phyloP scores from a whole-genome alignment of 2,113 vertebrate species.

The Verasper variegatus region DNA sequence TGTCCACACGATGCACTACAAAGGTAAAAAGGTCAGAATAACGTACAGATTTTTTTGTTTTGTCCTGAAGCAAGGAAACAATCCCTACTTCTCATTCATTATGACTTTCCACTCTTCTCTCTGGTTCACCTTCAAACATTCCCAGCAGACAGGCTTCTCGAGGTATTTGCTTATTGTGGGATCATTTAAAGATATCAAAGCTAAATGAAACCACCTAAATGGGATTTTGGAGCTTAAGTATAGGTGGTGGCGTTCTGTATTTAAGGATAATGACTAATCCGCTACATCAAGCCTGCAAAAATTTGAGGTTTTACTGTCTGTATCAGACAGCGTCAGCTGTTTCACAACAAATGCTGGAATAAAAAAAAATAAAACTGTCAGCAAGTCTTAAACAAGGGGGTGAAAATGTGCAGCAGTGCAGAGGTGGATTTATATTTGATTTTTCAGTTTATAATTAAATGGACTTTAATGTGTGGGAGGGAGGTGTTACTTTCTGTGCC shows the following conservation, averaged over 20 bases:
- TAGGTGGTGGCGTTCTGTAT: slow-evolving; percentile 75
- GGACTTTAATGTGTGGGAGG: slow-evolving; percentile 16
- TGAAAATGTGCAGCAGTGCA: slow-evolving; percentile 11
- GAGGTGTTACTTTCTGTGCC: slow-evolving; percentile 12
- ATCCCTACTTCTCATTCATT: slow-evolving; percentile 1
- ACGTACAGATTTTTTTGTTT: slow-evolving; percentile 8
- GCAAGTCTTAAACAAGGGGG: not conserved
- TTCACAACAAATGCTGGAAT: slow-evolving; percentile 44
- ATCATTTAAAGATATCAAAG: slow-evolving; percentile 74
- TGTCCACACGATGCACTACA: slow-evolving; percentile 23
- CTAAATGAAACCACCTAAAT: slow-evolving; percentile 69
- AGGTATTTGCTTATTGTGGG: slow-evolving; percentile 51
- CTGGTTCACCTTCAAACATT: slow-evolving; percentile 13
- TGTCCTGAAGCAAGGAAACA: slow-evolving; percentile 11
- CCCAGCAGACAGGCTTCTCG: slow-evolving; percentile 18
- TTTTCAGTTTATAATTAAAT: slow-evolving; percentile 38
- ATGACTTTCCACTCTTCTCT: not conserved
- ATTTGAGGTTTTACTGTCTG: slow-evolving; percentile 69
- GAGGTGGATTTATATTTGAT: slow-evolving; percentile 37
- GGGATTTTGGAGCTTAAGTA: slow-evolving; percentile 70
- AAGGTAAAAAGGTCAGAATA: slow-evolving; percentile 62
- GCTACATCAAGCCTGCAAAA: slow-evolving; percentile 66
- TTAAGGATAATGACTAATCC: slow-evolving; percentile 81
- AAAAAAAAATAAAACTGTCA: not conserved
- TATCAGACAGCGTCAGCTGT: slow-evolving; percentile 50